These are phyloP conservation scores for Galeopsomyia nigrocyanea DNA, from an alignment of 2,888 invertebrate species.

Conservation along the genomic window DNA sequence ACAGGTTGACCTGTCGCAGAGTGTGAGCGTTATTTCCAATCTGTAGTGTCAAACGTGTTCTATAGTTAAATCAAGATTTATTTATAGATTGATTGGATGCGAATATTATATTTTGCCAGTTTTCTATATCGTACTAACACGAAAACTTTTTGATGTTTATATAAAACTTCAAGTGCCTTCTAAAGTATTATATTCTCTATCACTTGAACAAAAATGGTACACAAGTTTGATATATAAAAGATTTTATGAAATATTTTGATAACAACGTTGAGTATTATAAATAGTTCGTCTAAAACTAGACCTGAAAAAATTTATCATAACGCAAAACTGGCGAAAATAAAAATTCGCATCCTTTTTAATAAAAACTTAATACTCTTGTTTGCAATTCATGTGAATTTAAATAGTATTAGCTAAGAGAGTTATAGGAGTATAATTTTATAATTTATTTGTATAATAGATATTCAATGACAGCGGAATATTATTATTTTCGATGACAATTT, in stretches of 20 bases:
- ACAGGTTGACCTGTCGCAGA: slow-evolving; percentile 76
- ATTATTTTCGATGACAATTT: slow-evolving; percentile 23
- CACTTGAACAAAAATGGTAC: too few species aligned
- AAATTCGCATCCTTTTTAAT: slow-evolving; percentile 26
- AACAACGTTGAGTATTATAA: too few species aligned
- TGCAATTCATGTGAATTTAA: slow-evolving; percentile 28
- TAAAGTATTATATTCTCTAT: too few species aligned
- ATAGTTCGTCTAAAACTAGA: too few species aligned
- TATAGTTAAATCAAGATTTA: slow-evolving; percentile 21
- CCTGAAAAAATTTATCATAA: too few species aligned
- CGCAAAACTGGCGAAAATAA: not conserved
- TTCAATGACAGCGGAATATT: slow-evolving; percentile 24
- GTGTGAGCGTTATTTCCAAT: slow-evolving; percentile 72
- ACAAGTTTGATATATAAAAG: too few species aligned
- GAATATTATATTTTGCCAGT: slow-evolving; percentile 8
- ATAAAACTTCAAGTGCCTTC: too few species aligned
- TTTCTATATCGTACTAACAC: too few species aligned
- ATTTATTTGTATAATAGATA: slow-evolving; percentile 44
- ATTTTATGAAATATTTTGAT: too few species aligned
- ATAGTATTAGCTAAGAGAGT: slow-evolving; percentile 35
- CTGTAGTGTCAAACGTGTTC: slow-evolving; percentile 53
- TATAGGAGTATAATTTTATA: slow-evolving; percentile 37
- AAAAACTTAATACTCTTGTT: slow-evolving; percentile 32
- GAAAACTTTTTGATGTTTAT: too few species aligned
- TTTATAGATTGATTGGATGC: slow-evolving; percentile 26